Conservation (phyloP, 2,888 invertebrate species). For the Synergus laeviventris region DNA sequence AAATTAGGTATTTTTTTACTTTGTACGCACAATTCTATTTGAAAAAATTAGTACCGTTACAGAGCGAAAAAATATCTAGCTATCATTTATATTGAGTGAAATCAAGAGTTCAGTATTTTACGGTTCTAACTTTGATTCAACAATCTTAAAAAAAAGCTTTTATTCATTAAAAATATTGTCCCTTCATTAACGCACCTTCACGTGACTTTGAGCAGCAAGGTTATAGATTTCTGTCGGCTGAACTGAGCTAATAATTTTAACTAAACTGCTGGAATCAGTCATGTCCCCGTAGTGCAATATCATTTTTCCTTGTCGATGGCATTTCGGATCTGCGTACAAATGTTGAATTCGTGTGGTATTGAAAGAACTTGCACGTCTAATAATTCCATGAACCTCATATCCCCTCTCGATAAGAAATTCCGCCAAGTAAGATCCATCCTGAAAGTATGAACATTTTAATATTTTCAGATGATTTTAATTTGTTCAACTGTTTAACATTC, state of each 20-base stretch:
- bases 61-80: no score
- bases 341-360: slow-evolving; percentile 98
- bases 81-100: no score
- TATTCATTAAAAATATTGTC: slow-evolving; percentile 3
- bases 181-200: slow-evolving; percentile 83
- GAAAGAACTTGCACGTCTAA: slow-evolving; percentile 95
- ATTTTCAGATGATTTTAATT: slow-evolving; percentile 16
- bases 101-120: no score
- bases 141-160: slow-evolving; percentile 19
- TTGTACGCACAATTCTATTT: no score
- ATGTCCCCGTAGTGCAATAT: slow-evolving; percentile 98
- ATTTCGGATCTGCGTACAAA: slow-evolving; percentile 92
- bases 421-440: slow-evolving; percentile 99
- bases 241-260: slow-evolving; percentile 88
- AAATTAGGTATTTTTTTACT: no score
- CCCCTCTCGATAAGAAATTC: slow-evolving; percentile 95
- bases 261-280: slow-evolving; percentile 97
- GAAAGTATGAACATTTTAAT: slow-evolving; percentile 56
- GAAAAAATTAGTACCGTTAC: no score
- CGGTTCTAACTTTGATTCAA: no score
- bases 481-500: not conserved
- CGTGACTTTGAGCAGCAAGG: slow-evolving; percentile 98
- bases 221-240: slow-evolving; percentile 97
- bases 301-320: slow-evolving; percentile 93
- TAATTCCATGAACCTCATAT: slow-evolving; percentile 97